phyloP scores from a whole-genome alignment of 2,888 invertebrate genomes.

The Notodonta dromedarius region DNA sequence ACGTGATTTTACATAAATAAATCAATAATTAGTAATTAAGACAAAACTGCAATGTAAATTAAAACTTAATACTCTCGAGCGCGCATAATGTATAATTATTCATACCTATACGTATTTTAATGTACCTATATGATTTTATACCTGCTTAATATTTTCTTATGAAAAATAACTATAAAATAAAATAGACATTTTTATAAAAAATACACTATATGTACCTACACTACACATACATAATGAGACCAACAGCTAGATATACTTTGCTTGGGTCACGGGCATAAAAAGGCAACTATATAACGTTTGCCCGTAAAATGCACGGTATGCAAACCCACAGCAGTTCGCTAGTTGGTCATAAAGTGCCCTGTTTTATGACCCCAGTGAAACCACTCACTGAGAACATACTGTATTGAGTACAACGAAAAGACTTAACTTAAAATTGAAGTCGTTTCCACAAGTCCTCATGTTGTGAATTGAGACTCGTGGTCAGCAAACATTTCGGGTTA shows the following conservation, averaged over 20 bases:
- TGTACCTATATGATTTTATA: too few relatives aligned
- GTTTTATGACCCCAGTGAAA: slow-evolving; percentile 33
- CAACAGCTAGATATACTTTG: not conserved
- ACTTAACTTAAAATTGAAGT: slow-evolving; percentile 30
- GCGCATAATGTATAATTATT: too few relatives aligned
- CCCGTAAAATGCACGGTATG: slow-evolving; percentile 38
- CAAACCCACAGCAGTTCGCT: slow-evolving; percentile 29
- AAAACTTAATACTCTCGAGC: too few relatives aligned
- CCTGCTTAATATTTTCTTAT: too few relatives aligned
- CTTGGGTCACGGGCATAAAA: slow-evolving; percentile 19
- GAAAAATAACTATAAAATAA: too few relatives aligned
- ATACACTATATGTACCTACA: not conserved
- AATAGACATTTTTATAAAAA: too few relatives aligned
- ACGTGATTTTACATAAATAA: too few relatives aligned
- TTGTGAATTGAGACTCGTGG: not conserved
- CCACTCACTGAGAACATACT: slow-evolving; percentile 21
- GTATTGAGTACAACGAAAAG: slow-evolving; percentile 28
- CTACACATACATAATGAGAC: not conserved
- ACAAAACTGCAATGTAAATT: too few relatives aligned
- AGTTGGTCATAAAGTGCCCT: slow-evolving; percentile 33
- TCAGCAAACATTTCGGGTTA: not conserved
- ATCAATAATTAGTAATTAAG: too few relatives aligned
- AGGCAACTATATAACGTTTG: slow-evolving; percentile 15
- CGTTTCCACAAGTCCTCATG: slow-evolving; percentile 20
- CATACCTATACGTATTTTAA: too few relatives aligned